Conservation (phyloP, 2,888 invertebrate species). For the Nymphalis polychloros region DNA sequence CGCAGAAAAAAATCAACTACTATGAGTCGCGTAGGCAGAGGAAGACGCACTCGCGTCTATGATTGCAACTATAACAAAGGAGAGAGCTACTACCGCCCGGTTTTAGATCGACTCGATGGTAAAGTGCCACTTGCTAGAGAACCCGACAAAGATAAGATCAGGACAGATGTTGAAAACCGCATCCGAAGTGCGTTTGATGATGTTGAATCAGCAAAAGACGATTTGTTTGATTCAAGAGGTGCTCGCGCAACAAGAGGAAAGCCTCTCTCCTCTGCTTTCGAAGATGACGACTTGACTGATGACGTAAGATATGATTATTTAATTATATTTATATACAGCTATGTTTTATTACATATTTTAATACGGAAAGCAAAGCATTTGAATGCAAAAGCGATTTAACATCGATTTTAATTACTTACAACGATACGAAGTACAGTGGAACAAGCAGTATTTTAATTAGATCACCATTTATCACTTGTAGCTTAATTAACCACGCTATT, state of each 20-base stretch:
- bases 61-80: slow-evolving; percentile 93
- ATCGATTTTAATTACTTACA: too few species aligned
- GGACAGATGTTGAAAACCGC: slow-evolving; percentile 64
- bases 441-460: too few species aligned
- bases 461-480: too few species aligned
- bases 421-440: too few species aligned
- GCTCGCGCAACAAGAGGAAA: slow-evolving; percentile 75
- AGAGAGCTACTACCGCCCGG: slow-evolving; percentile 90
- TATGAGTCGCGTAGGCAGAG: slow-evolving; percentile 79
- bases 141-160: slow-evolving; percentile 64
- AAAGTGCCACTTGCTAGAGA: slow-evolving; percentile 72
- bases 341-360: background rate
- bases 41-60: slow-evolving; percentile 90
- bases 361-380: too few species aligned
- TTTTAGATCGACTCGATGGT: slow-evolving; percentile 88
- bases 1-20: slow-evolving; percentile 40
- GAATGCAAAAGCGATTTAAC: too few species aligned
- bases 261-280: slow-evolving; percentile 70
- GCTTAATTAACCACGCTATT: too few species aligned
- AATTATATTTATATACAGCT: background rate
- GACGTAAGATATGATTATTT: slow-evolving; percentile 61
- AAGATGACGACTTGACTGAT: slow-evolving; percentile 74
- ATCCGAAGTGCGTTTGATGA: slow-evolving; percentile 66
- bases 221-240: slow-evolving; percentile 85
- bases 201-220: slow-evolving; percentile 68